Evolutionary conservation across 2,113 vertebrate species (phyloP).

Genomic region (Litocranius walleri): DNA sequence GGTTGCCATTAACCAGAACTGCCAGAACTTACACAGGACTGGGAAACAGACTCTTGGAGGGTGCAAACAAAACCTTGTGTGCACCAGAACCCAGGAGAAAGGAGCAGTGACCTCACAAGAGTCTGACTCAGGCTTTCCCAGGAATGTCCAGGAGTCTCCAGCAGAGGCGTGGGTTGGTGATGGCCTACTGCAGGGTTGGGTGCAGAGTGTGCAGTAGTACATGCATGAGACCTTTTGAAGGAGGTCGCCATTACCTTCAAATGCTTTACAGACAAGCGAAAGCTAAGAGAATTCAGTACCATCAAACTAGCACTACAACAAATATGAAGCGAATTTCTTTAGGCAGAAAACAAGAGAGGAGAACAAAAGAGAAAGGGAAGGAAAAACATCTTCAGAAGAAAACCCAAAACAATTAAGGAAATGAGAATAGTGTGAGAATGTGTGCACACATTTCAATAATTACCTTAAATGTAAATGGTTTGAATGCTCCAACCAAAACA

Average conservation of each 20-base stretch:
- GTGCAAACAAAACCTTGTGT: fast-evolving
- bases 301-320: not conserved
- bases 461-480: not conserved
- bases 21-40: not conserved
- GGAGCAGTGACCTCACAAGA: not conserved
- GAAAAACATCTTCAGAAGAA: not conserved
- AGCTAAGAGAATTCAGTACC: not conserved
- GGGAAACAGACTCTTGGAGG: not conserved
- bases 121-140: not conserved
- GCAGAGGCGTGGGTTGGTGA: fast-evolving
- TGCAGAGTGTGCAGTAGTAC: not conserved
- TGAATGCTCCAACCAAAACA: not conserved
- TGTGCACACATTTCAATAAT: not conserved
- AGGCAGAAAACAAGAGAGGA: not conserved
- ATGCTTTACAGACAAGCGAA: not conserved
- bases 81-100: not conserved
- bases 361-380: not conserved
- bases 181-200: not conserved
- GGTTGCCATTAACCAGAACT: not conserved
- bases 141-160: not conserved
- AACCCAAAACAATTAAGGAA: not conserved
- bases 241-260: not conserved
- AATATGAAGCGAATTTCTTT: not conserved
- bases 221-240: not conserved
- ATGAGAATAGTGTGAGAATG: not conserved